Evolutionary conservation across 2,113 vertebrate species (phyloP), one percentile per base, ranked within the genome.

Genomic region (Strix uralensis): DNA sequence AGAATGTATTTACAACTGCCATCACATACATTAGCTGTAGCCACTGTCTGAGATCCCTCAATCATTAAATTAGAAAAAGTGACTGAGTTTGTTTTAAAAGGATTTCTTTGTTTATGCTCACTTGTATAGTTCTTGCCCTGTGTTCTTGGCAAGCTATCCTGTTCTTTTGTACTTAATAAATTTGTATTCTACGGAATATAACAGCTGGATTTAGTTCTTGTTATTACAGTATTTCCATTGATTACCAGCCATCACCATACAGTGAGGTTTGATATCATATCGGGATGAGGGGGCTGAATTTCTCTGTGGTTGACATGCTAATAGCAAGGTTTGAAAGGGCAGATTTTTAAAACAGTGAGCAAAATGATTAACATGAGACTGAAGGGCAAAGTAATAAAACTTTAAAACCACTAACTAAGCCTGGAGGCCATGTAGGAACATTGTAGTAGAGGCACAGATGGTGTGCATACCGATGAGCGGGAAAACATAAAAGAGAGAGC

Each of bases 361-460:
- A 94, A 95, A 97, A 95, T 96, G 42, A 88, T 96, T 92, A 93
- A 79, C 70, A 66, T 52, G 77, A 85, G 59, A 75, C 88, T 94
- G 90, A 96, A 96, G 93, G 95, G 86, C 96, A 96, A 95, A 97
- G 86, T 73, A 93, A 95, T 97, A 94, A 95, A 96, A 95, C 90
- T 96, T 86, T 96, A 79, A 96, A 96, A 94, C 52, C 84, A 93
- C 88, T 84, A 83, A 83, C 81, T 82, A 87, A 96, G 85, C 91
- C 92, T 96, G 63, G 88, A 91, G 86, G 92, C 96, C 95, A 79
- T 92, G 79, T 96, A 79, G 88, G 91, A 95, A 86, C 85, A 59
- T 3, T 91, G 79, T 74, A 91, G 94, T 93, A 88, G 74, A 71
- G 71, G 70, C 88, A 94, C 95, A 96, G 97, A 97, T 96, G 86